Evolutionary conservation across 2,888 invertebrate genomes (phyloP).

Genomic region (Tiliacea citrago): DNA sequence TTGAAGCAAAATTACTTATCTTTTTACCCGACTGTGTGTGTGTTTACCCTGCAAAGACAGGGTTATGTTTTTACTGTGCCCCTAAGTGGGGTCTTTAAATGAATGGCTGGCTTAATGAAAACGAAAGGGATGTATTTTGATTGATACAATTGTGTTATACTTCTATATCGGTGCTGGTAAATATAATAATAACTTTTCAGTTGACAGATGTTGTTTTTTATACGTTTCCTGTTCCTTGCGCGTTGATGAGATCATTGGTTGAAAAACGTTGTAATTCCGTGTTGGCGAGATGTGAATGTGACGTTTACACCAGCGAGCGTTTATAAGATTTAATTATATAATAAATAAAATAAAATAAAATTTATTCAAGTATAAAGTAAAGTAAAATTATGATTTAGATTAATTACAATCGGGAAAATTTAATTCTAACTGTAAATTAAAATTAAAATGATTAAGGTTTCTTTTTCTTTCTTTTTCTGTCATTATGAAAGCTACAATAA

Average conservation of each 20-base stretch:
- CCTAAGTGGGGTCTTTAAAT: constrained; percentile 27
- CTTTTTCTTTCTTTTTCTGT: neutral
- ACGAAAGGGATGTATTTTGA: constrained; percentile 31
- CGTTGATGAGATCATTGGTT: constrained; percentile 56
- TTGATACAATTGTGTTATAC: constrained; percentile 52
- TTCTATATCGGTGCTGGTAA: constrained; percentile 46
- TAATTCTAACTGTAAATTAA: no score
- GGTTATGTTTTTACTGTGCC: neutral
- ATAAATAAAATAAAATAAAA: no score
- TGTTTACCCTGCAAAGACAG: neutral
- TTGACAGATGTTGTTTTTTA: constrained; percentile 55
- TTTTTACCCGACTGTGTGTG: constrained; percentile 21
- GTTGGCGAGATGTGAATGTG: constrained; percentile 22
- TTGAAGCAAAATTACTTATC: constrained; percentile 9
- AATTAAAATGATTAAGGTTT: constrained; percentile 5
- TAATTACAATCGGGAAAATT: no score
- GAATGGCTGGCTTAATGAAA: constrained; percentile 36
- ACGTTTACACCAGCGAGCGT: constrained; percentile 5
- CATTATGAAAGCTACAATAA: neutral
- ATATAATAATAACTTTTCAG: constrained; percentile 50
- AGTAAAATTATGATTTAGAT: no score
- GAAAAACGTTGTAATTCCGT: constrained; percentile 17
- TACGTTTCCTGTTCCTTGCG: constrained; percentile 29
- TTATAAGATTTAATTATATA: constrained; percentile 14
- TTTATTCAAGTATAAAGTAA: no score